A percentile compares a stretch with the other conserved stretches of the same genome.
phyloP scores from a whole-genome alignment of 2,888 invertebrate species.

The Caenorhabditis drosophilae region DNA sequence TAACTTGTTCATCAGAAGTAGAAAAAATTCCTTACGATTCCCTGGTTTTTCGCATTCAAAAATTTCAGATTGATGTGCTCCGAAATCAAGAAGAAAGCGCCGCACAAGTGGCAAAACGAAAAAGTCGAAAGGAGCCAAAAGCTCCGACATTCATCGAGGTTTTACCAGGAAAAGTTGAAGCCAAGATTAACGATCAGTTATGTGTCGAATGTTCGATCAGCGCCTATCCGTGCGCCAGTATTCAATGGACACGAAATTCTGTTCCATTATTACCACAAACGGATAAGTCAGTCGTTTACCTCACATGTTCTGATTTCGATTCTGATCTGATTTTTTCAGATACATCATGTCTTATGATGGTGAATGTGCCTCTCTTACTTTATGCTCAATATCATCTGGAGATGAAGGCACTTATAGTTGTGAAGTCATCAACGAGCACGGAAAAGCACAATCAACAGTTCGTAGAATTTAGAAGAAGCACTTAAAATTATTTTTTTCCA shows the following conservation, averaged over 20 bases:
- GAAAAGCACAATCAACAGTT: constrained; percentile 77
- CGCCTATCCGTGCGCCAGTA: constrained; percentile 62
- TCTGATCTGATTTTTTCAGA: constrained; percentile 13
- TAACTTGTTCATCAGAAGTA: constrained; percentile 65
- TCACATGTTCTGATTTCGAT: not conserved
- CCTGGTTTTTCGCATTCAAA: not conserved
- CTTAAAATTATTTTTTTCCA: constrained; percentile 20
- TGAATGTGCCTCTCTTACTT: constrained; percentile 65
- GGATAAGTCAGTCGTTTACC: constrained; percentile 30
- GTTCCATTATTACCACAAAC: constrained; percentile 56
- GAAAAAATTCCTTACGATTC: not conserved
- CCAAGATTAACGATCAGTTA: constrained; percentile 52
- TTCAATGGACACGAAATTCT: constrained; percentile 64
- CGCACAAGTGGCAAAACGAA: constrained; percentile 41
- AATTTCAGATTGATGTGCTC: constrained; percentile 48
- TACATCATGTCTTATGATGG: constrained; percentile 66
- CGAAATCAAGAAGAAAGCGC: constrained; percentile 40
- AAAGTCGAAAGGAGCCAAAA: constrained; percentile 48
- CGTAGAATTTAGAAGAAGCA: not conserved
- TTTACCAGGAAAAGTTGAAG: constrained; percentile 57
- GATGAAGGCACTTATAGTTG: constrained; percentile 78
- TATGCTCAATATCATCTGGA: constrained; percentile 40
- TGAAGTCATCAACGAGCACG: constrained; percentile 79
- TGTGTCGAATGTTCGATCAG: constrained; percentile 66
- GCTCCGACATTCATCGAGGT: constrained; percentile 65